phyloP scores from a whole-genome alignment of 1,140 invertebrate genomes.

The Drosophila repletoides region DNA sequence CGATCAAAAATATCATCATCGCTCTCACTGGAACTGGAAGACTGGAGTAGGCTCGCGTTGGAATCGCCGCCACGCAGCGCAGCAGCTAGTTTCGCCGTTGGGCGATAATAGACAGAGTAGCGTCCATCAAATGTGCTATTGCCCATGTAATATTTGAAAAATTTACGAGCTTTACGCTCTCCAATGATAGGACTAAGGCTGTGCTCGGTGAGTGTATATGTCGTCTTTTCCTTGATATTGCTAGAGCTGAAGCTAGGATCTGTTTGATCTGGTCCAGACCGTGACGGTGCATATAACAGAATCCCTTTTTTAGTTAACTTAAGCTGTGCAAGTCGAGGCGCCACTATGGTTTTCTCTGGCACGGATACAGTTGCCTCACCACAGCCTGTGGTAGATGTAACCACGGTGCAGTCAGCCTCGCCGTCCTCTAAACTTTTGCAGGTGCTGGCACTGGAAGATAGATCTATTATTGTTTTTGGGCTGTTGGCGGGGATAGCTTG shows the following conservation, averaged over 20 bases:
- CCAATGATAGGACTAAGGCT: slow-evolving; percentile 57
- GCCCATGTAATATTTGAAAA: slow-evolving; percentile 63
- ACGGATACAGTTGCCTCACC: slow-evolving; percentile 6
- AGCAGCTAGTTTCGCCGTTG: slow-evolving; percentile 33
- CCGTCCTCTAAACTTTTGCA: neutral
- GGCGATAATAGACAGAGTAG: slow-evolving; percentile 66
- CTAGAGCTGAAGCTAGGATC: neutral
- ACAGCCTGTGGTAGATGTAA: slow-evolving; percentile 60
- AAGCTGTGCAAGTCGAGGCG: neutral
- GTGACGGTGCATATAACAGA: slow-evolving; percentile 47
- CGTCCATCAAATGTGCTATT: slow-evolving; percentile 51
- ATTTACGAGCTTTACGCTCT: slow-evolving; percentile 43
- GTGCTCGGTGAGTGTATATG: slow-evolving; percentile 61
- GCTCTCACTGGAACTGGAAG: slow-evolving; percentile 39
- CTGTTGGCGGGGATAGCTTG: neutral
- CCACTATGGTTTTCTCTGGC: neutral
- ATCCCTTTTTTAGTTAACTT: slow-evolving; percentile 55
- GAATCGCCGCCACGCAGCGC: neutral
- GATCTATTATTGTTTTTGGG: neutral
- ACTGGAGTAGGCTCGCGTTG: slow-evolving; percentile 13
- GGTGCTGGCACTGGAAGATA: neutral
- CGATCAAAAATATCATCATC: slow-evolving; percentile 61
- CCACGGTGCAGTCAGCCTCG: slow-evolving; percentile 63
- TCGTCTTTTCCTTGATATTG: neutral
- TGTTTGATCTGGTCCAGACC: neutral